Evolutionary conservation across 2,113 vertebrate species (phyloP).

Genomic region (Pelodiscus sinensis): DNA sequence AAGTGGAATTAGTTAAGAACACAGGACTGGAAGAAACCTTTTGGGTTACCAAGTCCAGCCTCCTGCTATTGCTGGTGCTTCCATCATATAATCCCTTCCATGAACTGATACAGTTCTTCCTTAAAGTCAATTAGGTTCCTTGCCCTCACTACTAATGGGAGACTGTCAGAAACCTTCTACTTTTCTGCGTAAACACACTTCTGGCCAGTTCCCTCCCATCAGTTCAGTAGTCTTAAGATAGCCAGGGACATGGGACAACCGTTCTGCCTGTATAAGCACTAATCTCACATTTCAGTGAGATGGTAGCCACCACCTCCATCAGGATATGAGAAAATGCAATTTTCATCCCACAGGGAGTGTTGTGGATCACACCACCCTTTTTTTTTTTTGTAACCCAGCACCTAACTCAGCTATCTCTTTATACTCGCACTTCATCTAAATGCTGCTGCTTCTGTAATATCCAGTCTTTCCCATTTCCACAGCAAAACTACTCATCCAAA

Average conservation of each 20-base stretch:
- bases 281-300: background rate
- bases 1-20: background rate
- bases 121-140: background rate
- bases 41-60: background rate
- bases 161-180: background rate
- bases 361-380: background rate
- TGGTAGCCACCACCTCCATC: background rate
- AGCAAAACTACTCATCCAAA: background rate
- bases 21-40: background rate
- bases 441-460: slow-evolving; percentile 30
- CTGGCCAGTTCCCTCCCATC: background rate
- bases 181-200: background rate
- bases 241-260: background rate
- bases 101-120: background rate
- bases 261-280: accelerated
- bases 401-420: background rate
- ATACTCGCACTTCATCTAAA: slow-evolving; percentile 2
- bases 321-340: background rate
- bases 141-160: background rate
- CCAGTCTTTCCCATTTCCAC: background rate
- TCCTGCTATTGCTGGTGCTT: background rate
- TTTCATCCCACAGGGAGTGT: background rate
- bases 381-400: background rate
- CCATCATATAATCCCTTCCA: background rate
- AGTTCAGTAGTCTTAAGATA: background rate